Evolutionary conservation across 2,888 invertebrate genomes (phyloP).

Genomic region (Synergus gifuensis): DNA sequence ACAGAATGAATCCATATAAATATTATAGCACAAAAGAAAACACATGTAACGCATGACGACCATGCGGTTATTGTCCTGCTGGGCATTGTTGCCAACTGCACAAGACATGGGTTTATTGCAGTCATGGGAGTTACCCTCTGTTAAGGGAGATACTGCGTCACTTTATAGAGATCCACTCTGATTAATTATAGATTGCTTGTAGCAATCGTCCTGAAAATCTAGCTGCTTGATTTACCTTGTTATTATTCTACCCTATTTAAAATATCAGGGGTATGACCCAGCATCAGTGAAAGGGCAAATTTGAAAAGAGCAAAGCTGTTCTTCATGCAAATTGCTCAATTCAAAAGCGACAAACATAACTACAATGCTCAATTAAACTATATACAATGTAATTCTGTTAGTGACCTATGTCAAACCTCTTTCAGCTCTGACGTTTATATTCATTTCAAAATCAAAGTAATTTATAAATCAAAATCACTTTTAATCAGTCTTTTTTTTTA

Average conservation of each 20-base stretch:
- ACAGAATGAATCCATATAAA: conserved; percentile 17
- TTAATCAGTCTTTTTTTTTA: neutral
- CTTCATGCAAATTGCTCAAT: conserved; percentile 21
- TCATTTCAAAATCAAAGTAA: neutral
- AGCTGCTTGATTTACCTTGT: conserved; percentile 29
- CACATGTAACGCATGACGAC: conserved; percentile 60
- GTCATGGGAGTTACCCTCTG: conserved; percentile 63
- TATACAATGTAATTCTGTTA: neutral
- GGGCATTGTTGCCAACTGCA: conserved; percentile 69
- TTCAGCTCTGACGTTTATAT: neutral
- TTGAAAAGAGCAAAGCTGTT: conserved; percentile 15
- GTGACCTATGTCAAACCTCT: neutral
- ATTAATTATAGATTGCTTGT: conserved; percentile 67
- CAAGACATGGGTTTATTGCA: conserved; percentile 70
- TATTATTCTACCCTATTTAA: conserved; percentile 39
- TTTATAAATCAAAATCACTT: neutral
- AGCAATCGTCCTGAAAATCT: conserved; percentile 51
- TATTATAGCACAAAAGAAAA: conserved; percentile 41
- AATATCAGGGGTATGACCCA: conserved; percentile 4
- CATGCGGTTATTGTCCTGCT: conserved; percentile 69
- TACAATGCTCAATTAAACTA: conserved; percentile 22
- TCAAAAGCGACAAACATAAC: conserved; percentile 16
- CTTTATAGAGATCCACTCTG: conserved; percentile 56
- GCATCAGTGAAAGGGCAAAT: conserved; percentile 9
- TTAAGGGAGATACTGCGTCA: conserved; percentile 51